phyloP scores from a whole-genome alignment of 2,888 invertebrate species.

The Kryphioiulus occultus region DNA sequence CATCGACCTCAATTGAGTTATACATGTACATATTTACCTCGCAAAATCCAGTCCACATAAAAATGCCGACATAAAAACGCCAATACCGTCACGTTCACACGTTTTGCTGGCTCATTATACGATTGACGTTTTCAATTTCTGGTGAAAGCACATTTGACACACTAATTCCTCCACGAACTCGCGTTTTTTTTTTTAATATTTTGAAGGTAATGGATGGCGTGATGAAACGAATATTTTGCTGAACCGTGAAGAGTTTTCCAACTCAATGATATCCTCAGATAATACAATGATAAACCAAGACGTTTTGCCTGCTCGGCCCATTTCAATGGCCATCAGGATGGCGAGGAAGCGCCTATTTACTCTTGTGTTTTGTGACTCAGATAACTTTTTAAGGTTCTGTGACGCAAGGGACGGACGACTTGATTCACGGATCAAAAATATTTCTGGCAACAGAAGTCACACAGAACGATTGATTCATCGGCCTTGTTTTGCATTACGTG shows the following conservation, averaged over 20 bases:
- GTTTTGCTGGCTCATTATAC: background rate
- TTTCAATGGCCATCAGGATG: background rate
- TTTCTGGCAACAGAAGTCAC: too few species aligned
- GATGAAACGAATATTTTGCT: background rate
- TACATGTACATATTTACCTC: background rate
- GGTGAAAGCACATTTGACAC: background rate
- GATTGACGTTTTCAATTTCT: background rate
- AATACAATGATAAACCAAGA: background rate
- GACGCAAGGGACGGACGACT: background rate
- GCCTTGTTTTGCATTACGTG: too few species aligned
- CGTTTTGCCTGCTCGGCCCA: background rate
- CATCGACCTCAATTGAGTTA: background rate
- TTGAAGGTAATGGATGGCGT: background rate
- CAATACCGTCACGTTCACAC: background rate
- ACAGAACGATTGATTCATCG: too few species aligned
- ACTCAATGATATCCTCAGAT: background rate
- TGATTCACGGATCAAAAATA: too few species aligned
- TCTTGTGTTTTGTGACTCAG: background rate
- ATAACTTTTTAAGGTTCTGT: background rate
- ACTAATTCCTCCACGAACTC: background rate
- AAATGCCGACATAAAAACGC: background rate
- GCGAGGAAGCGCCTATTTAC: background rate
- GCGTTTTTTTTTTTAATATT: background rate
- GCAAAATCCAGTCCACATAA: background rate
- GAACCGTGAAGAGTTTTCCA: background rate